phyloP scores from a whole-genome alignment of 1,140 invertebrate species.

The Stegodyphus dumicola region DNA sequence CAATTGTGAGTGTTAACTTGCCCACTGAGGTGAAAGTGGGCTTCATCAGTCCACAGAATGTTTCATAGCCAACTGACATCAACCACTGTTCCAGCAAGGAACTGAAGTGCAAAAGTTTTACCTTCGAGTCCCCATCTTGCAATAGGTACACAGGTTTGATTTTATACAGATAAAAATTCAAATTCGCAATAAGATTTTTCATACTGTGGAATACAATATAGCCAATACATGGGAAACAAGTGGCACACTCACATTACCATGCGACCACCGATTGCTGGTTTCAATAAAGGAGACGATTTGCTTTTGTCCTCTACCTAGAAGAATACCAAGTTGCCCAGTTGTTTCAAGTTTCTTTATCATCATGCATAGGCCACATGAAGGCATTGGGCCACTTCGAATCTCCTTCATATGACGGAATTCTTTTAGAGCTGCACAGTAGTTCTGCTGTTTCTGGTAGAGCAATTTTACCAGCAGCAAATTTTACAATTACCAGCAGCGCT shows the following conservation, averaged over 20 bases:
- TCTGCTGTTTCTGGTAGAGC: too few relatives aligned
- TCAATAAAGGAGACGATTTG: neutral
- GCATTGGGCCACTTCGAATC: too few relatives aligned
- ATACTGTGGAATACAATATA: neutral
- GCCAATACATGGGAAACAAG: neutral
- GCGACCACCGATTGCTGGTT: neutral
- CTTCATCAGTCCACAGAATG: neutral
- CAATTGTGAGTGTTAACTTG: constrained; percentile 1
- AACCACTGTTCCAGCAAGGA: neutral
- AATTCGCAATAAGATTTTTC: neutral
- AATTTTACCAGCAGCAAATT: too few relatives aligned
- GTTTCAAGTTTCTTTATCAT: too few relatives aligned
- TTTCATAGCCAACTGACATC: neutral
- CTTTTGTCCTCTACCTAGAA: too few relatives aligned
- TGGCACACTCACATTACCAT: neutral
- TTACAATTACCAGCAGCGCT: too few relatives aligned
- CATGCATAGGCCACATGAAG: too few relatives aligned
- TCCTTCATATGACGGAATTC: too few relatives aligned
- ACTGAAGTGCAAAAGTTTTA: neutral
- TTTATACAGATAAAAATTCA: neutral
- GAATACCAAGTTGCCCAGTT: too few relatives aligned
- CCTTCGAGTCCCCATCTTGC: neutral
- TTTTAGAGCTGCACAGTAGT: too few relatives aligned
- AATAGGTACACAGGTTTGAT: neutral
- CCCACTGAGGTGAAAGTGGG: neutral